phyloP scores from a whole-genome alignment of 2,888 invertebrate genomes.

The Caenorhabditis sp. region DNA sequence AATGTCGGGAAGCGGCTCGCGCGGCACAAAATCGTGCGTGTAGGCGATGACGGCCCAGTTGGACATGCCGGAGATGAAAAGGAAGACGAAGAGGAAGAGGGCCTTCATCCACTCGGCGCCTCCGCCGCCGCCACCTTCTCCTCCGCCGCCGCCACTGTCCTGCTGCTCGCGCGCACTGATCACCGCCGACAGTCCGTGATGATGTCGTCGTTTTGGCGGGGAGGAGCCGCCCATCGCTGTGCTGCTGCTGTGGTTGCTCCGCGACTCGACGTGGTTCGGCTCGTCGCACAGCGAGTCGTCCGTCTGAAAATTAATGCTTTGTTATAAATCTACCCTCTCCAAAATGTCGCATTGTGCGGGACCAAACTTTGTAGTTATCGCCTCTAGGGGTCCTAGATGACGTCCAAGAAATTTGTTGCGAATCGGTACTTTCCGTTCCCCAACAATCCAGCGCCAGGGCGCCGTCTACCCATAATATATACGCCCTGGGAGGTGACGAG shows the following conservation, averaged over 20 bases:
- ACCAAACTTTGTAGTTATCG: no score
- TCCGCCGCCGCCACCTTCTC: not conserved
- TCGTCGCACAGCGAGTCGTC: slow-evolving; percentile 55
- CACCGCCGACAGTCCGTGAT: slow-evolving; percentile 16
- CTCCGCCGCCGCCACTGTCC: not conserved
- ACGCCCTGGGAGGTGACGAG: no score
- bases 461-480: no score
- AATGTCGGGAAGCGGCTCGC: slow-evolving; percentile 70
- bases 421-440: no score
- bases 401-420: no score
- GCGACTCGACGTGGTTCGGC: slow-evolving; percentile 5
- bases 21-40: slow-evolving; percentile 77
- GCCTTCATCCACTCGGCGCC: slow-evolving; percentile 64
- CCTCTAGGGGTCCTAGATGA: no score
- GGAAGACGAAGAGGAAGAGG: slow-evolving; percentile 67
- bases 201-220: no score
- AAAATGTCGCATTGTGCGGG: no score
- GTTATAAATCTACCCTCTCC: not conserved
- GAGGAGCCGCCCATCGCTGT: not conserved
- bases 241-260: not conserved
- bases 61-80: slow-evolving; percentile 71
- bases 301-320: slow-evolving; percentile 32
- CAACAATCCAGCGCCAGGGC: no score
- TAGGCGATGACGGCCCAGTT: slow-evolving; percentile 78
- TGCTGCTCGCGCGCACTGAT: slow-evolving; percentile 9